A percentile compares a stretch with the other conserved stretches of the same genome.
These are phyloP conservation scores for Ectemnius continuus DNA, from an alignment of 2,888 invertebrate species.

Conservation along the genomic window DNA sequence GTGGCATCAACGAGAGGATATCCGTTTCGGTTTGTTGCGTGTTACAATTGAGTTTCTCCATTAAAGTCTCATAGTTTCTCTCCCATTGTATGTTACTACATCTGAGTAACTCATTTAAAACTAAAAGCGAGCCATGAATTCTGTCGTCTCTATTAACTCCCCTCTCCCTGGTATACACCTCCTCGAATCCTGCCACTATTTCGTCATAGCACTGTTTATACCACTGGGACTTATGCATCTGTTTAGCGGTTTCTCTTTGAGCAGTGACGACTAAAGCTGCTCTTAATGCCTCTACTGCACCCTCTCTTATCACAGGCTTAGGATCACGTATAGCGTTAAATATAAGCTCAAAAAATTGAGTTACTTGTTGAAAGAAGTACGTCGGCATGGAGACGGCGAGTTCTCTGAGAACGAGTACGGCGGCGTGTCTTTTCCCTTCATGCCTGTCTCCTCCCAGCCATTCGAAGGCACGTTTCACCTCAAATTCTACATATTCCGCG, in stretches of 20 bases:
- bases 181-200: slow-evolving; percentile 89
- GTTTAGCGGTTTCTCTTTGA: slow-evolving; percentile 96
- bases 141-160: slow-evolving; percentile 92
- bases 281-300: slow-evolving; percentile 95
- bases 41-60: slow-evolving; percentile 80
- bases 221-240: slow-evolving; percentile 93
- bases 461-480: slow-evolving; percentile 96
- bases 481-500: slow-evolving; percentile 98
- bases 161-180: slow-evolving; percentile 83
- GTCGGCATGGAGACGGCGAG: slow-evolving; percentile 97
- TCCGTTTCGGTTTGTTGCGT: slow-evolving; percentile 78
- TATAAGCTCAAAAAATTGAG: slow-evolving; percentile 95
- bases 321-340: slow-evolving; percentile 94
- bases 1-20: slow-evolving; percentile 81
- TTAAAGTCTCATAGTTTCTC: slow-evolving; percentile 86
- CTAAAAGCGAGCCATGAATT: slow-evolving; percentile 94
- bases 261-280: slow-evolving; percentile 97
- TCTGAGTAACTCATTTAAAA: slow-evolving; percentile 95
- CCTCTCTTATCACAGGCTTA: slow-evolving; percentile 93
- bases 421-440: slow-evolving; percentile 95
- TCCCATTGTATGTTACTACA: slow-evolving; percentile 95
- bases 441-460: slow-evolving; percentile 95
- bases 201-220: slow-evolving; percentile 96
- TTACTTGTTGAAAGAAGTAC: slow-evolving; percentile 97
- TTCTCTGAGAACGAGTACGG: slow-evolving; percentile 94